Evolutionary conservation across 2,888 invertebrate genomes (phyloP).

Genomic region (Aphidius colemani): DNA sequence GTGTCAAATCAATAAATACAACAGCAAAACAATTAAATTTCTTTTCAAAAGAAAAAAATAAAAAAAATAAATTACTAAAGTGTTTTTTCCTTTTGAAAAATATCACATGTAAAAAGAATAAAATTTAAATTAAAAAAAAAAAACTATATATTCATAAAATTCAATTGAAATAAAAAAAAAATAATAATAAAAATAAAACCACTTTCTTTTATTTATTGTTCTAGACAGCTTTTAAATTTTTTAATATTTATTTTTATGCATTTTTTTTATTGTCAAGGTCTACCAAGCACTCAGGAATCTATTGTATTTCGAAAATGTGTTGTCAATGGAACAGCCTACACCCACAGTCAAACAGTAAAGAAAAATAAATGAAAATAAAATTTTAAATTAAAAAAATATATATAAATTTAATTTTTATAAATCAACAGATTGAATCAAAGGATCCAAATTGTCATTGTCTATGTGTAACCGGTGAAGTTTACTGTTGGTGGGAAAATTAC

Average conservation of each 20-base stretch:
- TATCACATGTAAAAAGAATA: neutral
- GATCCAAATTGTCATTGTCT: conserved; percentile 54
- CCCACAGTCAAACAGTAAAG: conserved; percentile 52
- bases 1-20: too few species aligned
- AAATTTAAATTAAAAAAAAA: too few species aligned
- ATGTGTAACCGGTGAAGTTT: conserved; percentile 55
- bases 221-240: too few species aligned
- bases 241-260: neutral
- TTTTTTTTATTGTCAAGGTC: conserved; percentile 40
- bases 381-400: neutral
- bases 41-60: too few species aligned
- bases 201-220: neutral
- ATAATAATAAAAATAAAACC: neutral
- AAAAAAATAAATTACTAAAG: too few species aligned
- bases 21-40: too few species aligned
- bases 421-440: conserved; percentile 32
- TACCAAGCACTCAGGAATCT: neutral
- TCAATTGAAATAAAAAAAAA: neutral
- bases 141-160: too few species aligned
- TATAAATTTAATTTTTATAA: conserved; percentile 6
- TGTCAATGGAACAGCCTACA: conserved; percentile 49
- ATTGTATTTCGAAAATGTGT: conserved; percentile 44
- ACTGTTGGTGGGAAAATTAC: conserved; percentile 55
- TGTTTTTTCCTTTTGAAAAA: neutral
- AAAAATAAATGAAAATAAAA: neutral